Evolutionary conservation across 92 coral and sea anemone species (phyloP), one percentile per base, ranked within the genome.

Genomic region (Bergia sp.): DNA sequence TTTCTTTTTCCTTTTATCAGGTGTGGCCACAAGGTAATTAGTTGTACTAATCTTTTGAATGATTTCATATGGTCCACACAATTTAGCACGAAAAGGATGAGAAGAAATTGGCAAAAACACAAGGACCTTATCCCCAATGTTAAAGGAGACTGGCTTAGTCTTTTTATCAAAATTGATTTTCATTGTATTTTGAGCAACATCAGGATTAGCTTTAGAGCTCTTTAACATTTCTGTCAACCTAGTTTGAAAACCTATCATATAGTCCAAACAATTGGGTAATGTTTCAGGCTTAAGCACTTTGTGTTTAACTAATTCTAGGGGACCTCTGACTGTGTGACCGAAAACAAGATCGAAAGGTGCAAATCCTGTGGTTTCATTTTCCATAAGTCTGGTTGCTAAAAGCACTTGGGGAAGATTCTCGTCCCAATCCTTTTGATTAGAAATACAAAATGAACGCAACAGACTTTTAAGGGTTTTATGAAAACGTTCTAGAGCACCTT

Each of bases 341-440:
- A 72, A 72, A 21, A 72, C 76, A 72, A 72, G 76, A 72, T 72
- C 76, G 37, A 72, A 72, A 21, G 76, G 76, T 2, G 76, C 7
- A 21, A 72, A 72, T 18, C 76, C 76, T 72, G 76, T 72, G 2
- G 76, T 1, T 1, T 18, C 37, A 18, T 72, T 72, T 21, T 72
- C 37, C 76, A 72, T 72, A 3, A 36, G 38, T 72, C 76, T 72
- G 23, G 76, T 72, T 72, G 76, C 7, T 7, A 72, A 72, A 3
- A 72, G 38, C 2, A 72, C 76, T 2, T 3, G 38, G 37, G 76
- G 76, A 3, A 72, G 37, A 72, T 72, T 72, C 2, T 72, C 76
- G 37, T 72, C 39, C 76, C 76, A 72, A 36, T 72, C 76, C 21
- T 18, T 72, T 3, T 3, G 23, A 36, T 72, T 36, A 72, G 10